Base-by-base conservation (phyloP, 2,113 vertebrate genomes). In the Elephas maximus region DNA sequence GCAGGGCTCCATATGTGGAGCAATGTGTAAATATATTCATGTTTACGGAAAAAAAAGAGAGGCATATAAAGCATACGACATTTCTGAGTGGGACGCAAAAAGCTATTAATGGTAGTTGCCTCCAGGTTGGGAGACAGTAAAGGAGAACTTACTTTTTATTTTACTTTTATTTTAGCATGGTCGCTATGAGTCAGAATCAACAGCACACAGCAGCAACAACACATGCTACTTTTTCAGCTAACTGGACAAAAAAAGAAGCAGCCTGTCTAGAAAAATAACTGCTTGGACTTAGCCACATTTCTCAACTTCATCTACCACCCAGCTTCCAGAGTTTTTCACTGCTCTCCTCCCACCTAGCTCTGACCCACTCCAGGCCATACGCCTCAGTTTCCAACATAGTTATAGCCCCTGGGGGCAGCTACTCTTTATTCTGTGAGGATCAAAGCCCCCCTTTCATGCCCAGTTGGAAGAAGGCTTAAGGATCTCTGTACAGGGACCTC, bases 391-490 rank as follows among this genome's bases (percentile, higher is more conserved):
- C 53, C 57, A 30, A n/a, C 7, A 0, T 1, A 26, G 7, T 21
- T 21, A 1, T 6, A 53, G 8, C 21, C 74, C 51, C 60, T 7
- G 26, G 37, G 73, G 69, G 0, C 33, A 63, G 62, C 60, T 48
- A 48, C 28, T 17, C 71, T 82, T n/a, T 18, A 0, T 24, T 62
- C 37, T 14, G 23, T 74, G 37, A 41, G 6, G 65, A 73, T 82
- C 63, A 8, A 57, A n/a, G 37, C 10, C 48, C 62, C 44, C 69
- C n/a, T 93, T 93, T 88, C 87, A 79, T 79, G 67, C 82, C 74
- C 77, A 45, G 73, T 85, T 84, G 37, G 62, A 57, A 86, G 86
- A 71, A 96, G 74, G 67, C 51, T 87, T 89, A 37, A 83, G 67
- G n/a, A 53, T 88, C 87, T n/a, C 78, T 78, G 4, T 0, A 28